phyloP scores from a whole-genome alignment of 1,140 invertebrate genomes.

The Diachasma alloeum region DNA sequence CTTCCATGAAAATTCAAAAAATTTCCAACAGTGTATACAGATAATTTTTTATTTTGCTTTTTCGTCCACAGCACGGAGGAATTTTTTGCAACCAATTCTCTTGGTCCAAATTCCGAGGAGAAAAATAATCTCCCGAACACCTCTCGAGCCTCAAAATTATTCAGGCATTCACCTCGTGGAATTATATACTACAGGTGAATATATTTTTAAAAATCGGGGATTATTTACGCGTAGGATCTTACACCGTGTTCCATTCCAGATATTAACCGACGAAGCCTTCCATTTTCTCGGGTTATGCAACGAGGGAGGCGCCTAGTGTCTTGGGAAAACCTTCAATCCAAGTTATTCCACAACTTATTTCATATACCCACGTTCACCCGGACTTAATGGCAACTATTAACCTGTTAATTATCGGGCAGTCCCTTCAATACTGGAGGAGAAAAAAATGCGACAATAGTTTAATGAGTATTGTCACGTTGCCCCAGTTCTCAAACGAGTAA shows the following conservation, averaged over 20 bases:
- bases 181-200: too few relatives aligned
- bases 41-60: too few relatives aligned
- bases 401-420: conserved; percentile 6
- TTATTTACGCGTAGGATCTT: too few relatives aligned
- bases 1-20: too few relatives aligned
- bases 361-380: neutral
- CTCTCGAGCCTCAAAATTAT: too few relatives aligned
- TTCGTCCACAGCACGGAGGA: too few relatives aligned
- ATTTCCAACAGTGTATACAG: too few relatives aligned
- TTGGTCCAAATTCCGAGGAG: too few relatives aligned
- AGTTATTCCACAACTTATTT: neutral
- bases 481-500: conserved; percentile 5
- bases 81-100: too few relatives aligned
- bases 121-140: too few relatives aligned
- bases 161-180: too few relatives aligned
- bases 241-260: neutral
- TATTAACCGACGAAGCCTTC: neutral
- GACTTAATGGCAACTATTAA: neutral
- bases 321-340: neutral
- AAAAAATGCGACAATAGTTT: neutral
- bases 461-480: neutral
- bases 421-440: neutral
- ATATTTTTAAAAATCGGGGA: too few relatives aligned
- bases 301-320: neutral
- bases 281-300: conserved; percentile 2